Evolutionary conservation across 53 echinoderm and acorn worm species (phyloP), one percentile per base, ranked within the genome.

Genomic region (Henricia sp.): DNA sequence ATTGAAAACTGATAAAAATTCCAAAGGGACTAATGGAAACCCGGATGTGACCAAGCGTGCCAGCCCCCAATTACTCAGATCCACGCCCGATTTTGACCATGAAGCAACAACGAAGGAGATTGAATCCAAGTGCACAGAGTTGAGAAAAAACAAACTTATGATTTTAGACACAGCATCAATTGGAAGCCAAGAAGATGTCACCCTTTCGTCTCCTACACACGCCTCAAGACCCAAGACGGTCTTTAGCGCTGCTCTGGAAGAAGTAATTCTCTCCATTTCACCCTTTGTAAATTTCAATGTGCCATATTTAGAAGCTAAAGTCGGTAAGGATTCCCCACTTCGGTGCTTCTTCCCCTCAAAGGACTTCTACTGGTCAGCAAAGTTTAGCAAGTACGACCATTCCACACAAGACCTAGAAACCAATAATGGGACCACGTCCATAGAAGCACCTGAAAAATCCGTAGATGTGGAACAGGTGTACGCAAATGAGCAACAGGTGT

Each of bases 281-380:
- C 99, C 99, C 9, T 83, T 87, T 30, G 48, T 92, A 24, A 60
- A 63, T 14, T 78, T 70, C 48, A 71, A 70, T 23, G 64, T 86
- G 13, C 99, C 99, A 3, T 99, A 90, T 76, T 74, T 95, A 57
- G 94, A 90, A 46, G 78, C 89, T 0, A 83, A 88, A 37, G 52
- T 77, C 25, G 99, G 99, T 6, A 87, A 82, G 44, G 72, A 67
- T 23, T 95, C 92, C 24, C 67, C 83, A 2, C 56, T 89, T 10
- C 62, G 74, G 3, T 73, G 84, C 16, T 92, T 90, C 77, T 87
- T 99, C 59, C 70, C 83, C 8, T 56, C 86, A 1, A 67, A 74
- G 5, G 82, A 92, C 12, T 48, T 99, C 36, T 99, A 89, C 69
- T 90, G 72, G 77, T 99, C 99, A 12, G 68, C 70, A 0, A 92